Base-by-base conservation (phyloP, 1,140 invertebrate genomes). In the Solenopsis fugax region DNA sequence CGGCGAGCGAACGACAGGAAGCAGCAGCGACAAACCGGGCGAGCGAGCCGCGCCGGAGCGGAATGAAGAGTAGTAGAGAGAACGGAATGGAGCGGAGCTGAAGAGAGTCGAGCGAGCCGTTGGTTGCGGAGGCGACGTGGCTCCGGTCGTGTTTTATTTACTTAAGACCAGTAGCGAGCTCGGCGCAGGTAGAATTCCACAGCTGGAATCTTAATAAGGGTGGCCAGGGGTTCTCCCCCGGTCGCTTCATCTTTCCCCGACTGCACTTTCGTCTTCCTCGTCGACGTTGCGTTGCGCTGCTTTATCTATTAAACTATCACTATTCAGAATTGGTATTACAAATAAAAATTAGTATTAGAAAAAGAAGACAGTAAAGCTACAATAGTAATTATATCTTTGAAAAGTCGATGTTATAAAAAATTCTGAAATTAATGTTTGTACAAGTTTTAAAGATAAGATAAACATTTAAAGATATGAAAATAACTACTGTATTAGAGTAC, bases 171-270 rank as follows among this genome's bases (percentile, higher is more conserved):
- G 95, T 95, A 95, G 94, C 93, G 90, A 93, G 91, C 92, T 92
- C 86, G 78, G 92, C 92, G 93, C 95, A 95, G 94, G 94, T 95
- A 95, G 94, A 95, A 95, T 95, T 95, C 94, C 94, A 94, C 93
- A 93, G 92, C 92, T 95, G 94, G 94, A 95, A 95, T 95, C 93
- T 95, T 95, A 95, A 95, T 95, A 95, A 95, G 94, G 94, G 94
- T 94, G 93, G 92, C 71, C 94, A 94, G 94, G 82, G 93, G 92
- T 94, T 94, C 94, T 94, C 93, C 88, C 91, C 71, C 64, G 75
- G 67, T 72, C 85, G 54, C 56, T 54, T 77, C 76, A 21, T 60
- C 69, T 4, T 65, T 65, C 34, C 64, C 34, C 64, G 56, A 65
- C 34, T 13, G 29, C 29, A 6, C 29, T 60, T 41, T 4, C 5